Conservation (phyloP, 2,888 invertebrate species). For the Eupithecia insigniata region DNA sequence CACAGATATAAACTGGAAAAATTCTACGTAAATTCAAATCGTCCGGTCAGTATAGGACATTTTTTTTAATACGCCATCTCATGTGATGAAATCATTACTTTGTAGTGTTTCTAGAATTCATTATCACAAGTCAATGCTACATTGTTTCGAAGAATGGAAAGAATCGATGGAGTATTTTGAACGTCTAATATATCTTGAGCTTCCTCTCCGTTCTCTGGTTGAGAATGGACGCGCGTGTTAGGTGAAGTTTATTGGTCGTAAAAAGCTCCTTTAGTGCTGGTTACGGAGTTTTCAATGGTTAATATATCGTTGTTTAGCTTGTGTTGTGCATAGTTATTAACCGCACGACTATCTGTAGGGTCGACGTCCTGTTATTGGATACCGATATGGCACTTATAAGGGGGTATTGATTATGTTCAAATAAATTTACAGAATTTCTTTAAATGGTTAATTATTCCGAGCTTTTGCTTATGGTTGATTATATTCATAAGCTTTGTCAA, state of each 20-base stretch:
- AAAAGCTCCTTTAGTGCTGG: conserved; percentile 59
- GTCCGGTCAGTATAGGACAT: neutral
- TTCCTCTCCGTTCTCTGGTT: conserved; percentile 52
- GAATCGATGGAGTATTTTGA: conserved; percentile 66
- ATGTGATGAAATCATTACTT: neutral
- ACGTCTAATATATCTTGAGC: conserved; percentile 55
- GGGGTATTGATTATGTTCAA: neutral
- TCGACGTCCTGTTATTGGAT: conserved; percentile 36
- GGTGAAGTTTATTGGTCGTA: conserved; percentile 49
- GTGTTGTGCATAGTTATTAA: conserved; percentile 68
- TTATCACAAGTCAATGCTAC: conserved; percentile 63
- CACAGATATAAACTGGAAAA: neutral
- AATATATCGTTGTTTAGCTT: conserved; percentile 64
- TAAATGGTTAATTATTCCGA: neutral
- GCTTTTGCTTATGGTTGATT: neutral
- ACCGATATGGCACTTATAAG: conserved; percentile 28
- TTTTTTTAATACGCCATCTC: neutral
- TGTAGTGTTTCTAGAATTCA: conserved; percentile 42
- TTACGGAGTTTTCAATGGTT: conserved; percentile 62
- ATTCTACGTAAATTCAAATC: neutral
- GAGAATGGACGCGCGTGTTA: conserved; percentile 42
- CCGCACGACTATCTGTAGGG: conserved; percentile 38
- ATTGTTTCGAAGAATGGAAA: conserved; percentile 66
- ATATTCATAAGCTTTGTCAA: neutral
- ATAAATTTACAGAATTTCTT: neutral